These are phyloP conservation scores for Pimpla rufipes DNA, from an alignment of 2,888 invertebrate genomes.

Conservation along the genomic window DNA sequence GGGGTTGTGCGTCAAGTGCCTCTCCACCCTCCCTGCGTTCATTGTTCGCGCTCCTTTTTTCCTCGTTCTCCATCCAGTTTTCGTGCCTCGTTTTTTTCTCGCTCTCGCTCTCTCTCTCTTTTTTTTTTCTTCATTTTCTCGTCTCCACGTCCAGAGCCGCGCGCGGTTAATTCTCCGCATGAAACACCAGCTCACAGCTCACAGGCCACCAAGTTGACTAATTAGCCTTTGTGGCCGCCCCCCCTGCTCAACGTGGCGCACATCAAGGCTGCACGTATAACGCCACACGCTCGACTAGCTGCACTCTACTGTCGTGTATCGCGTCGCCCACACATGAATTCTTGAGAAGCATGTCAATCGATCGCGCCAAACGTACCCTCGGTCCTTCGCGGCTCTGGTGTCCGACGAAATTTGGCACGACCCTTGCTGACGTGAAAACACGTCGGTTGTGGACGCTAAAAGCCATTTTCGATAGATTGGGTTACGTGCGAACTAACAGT, in stretches of 20 bases:
- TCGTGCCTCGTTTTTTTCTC: background rate
- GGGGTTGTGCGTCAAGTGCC: constrained; percentile 11
- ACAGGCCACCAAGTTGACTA: constrained; percentile 58
- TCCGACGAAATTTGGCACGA: background rate
- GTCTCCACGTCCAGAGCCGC: constrained; percentile 9
- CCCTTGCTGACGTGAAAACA: background rate
- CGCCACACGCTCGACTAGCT: constrained; percentile 1
- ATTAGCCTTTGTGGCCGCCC: constrained; percentile 60
- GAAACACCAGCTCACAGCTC: constrained; percentile 42
- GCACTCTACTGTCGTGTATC: background rate
- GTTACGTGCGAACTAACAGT: too few species aligned
- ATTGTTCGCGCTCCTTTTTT: constrained; percentile 5
- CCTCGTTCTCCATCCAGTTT: constrained; percentile 10
- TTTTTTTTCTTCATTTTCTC: constrained; percentile 35
- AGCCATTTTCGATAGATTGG: too few species aligned
- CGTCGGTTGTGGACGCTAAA: too few species aligned
- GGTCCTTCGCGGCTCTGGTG: background rate
- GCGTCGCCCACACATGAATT: background rate
- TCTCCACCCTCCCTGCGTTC: constrained; percentile 11
- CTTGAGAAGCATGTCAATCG: constrained; percentile 19
- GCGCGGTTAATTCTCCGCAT: constrained; percentile 32
- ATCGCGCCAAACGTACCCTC: background rate
- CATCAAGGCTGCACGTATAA: constrained; percentile 17
- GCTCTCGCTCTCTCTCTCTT: background rate
- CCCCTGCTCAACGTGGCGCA: constrained; percentile 31